These are phyloP conservation scores for Acleris sparsana DNA, from an alignment of 2,888 invertebrate species.

Conservation along the genomic window DNA sequence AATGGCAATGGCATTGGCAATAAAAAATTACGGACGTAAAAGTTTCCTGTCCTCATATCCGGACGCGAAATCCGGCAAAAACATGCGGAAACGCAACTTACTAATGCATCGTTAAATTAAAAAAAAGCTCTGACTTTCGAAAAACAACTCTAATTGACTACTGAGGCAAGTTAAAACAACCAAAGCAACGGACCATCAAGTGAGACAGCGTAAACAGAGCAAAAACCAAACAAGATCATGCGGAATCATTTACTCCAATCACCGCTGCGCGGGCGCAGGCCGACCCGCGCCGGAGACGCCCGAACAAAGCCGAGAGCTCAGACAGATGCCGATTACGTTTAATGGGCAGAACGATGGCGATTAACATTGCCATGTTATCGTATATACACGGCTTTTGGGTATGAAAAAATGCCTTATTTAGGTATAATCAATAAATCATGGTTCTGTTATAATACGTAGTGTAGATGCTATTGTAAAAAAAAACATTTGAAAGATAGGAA, in stretches of 20 bases:
- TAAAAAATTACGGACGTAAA: slow-evolving; percentile 18
- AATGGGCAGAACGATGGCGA: slow-evolving; percentile 41
- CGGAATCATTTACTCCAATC: slow-evolving; percentile 79
- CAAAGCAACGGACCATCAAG: slow-evolving; percentile 59
- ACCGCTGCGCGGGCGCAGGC: slow-evolving; percentile 46
- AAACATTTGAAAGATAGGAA: too few species aligned
- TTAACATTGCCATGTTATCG: slow-evolving; percentile 30
- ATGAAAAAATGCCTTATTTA: too few species aligned
- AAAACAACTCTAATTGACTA: slow-evolving; percentile 67
- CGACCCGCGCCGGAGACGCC: slow-evolving; percentile 51
- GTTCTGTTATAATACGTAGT: too few species aligned
- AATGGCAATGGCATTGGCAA: too few species aligned
- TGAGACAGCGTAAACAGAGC: slow-evolving; percentile 69
- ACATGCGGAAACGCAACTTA: slow-evolving; percentile 22
- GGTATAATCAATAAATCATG: too few species aligned
- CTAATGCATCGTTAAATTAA: slow-evolving; percentile 10
- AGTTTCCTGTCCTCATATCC: slow-evolving; percentile 24
- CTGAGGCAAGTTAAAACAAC: slow-evolving; percentile 52
- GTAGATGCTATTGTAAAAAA: too few species aligned
- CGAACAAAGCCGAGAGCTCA: slow-evolving; percentile 61
- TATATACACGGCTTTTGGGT: too few species aligned
- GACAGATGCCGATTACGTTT: slow-evolving; percentile 44
- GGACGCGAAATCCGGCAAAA: slow-evolving; percentile 4
- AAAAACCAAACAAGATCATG: slow-evolving; percentile 77
- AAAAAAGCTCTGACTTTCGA: slow-evolving; percentile 23